These are phyloP conservation scores for Desoria tigrina DNA, from an alignment of 2,888 invertebrate species.

Conservation along the genomic window DNA sequence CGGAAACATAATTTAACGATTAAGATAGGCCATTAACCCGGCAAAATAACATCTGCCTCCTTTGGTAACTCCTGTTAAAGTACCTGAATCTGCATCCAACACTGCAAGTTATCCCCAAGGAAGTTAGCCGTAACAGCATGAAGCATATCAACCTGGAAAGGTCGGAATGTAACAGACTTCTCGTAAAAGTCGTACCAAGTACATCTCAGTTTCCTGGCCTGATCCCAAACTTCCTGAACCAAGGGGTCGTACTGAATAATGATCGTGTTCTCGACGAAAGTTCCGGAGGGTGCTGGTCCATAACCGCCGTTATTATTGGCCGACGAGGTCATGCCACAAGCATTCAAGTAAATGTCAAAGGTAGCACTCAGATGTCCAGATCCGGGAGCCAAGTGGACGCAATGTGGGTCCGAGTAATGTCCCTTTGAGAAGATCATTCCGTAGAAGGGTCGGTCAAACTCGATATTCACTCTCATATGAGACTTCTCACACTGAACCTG, in stretches of 20 bases:
- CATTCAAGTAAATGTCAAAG: constrained; percentile 89
- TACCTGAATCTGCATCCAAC: constrained; percentile 93
- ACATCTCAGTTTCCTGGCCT: constrained; percentile 85
- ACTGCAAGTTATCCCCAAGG: constrained; percentile 90
- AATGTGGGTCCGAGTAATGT: constrained; percentile 83
- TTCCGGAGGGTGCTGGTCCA: constrained; percentile 85
- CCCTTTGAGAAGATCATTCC: constrained; percentile 94
- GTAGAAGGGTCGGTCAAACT: constrained; percentile 91
- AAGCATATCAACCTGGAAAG: constrained; percentile 93
- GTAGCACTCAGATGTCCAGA: constrained; percentile 88
- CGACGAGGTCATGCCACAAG: constrained; percentile 92
- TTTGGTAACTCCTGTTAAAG: too few species aligned
- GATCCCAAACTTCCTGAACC: constrained; percentile 94
- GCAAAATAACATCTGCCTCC: too few species aligned
- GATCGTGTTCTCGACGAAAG: constrained; percentile 91
- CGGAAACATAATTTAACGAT: background rate
- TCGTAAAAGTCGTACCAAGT: constrained; percentile 97
- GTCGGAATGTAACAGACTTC: constrained; percentile 89
- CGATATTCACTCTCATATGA: constrained; percentile 91
- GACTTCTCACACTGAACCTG: constrained; percentile 95
- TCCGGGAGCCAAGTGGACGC: constrained; percentile 87
- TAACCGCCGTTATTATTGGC: constrained; percentile 78
- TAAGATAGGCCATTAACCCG: too few species aligned
- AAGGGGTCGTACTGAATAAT: constrained; percentile 74
- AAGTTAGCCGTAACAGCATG: constrained; percentile 94